Percentiles rank a stretch among this genome's conserved stretches.
Conservation (phyloP, 2,113 vertebrate species). For the Orcinus orca region DNA sequence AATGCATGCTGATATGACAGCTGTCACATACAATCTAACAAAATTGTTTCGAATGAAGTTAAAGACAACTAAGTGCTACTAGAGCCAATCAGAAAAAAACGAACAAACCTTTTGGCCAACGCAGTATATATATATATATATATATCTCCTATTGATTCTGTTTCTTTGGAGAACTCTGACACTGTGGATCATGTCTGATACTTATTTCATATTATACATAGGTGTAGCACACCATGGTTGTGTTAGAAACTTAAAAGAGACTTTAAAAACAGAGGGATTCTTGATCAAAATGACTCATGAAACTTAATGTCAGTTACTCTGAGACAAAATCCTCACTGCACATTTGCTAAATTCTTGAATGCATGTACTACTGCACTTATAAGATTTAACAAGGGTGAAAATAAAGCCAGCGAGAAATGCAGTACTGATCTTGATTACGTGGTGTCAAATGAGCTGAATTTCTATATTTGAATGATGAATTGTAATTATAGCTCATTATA, state of each 20-base stretch:
- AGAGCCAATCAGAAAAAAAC: too few relatives aligned
- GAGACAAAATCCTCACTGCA: neutral
- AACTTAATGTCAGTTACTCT: neutral
- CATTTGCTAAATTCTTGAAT: neutral
- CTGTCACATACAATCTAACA: too few relatives aligned
- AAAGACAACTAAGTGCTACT: too few relatives aligned
- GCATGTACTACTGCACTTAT: neutral
- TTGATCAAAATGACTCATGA: conserved; percentile 15
- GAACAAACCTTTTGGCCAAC: too few relatives aligned
- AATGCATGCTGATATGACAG: too few relatives aligned
- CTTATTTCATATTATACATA: neutral
- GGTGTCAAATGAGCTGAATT: neutral
- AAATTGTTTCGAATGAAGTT: too few relatives aligned
- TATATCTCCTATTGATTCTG: neutral
- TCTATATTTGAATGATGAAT: conserved; percentile 1
- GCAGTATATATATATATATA: too few relatives aligned
- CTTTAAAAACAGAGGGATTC: neutral
- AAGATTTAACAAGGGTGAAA: neutral
- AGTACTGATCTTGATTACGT: conserved; percentile 20
- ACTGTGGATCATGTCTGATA: neutral
- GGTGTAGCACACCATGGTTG: neutral
- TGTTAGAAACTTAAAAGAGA: neutral
- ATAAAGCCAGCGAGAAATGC: neutral
- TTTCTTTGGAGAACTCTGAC: neutral
- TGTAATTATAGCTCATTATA: neutral